Evolutionary conservation across 2,888 invertebrate species (phyloP).

Genomic region (Linnaemya vulpina): DNA sequence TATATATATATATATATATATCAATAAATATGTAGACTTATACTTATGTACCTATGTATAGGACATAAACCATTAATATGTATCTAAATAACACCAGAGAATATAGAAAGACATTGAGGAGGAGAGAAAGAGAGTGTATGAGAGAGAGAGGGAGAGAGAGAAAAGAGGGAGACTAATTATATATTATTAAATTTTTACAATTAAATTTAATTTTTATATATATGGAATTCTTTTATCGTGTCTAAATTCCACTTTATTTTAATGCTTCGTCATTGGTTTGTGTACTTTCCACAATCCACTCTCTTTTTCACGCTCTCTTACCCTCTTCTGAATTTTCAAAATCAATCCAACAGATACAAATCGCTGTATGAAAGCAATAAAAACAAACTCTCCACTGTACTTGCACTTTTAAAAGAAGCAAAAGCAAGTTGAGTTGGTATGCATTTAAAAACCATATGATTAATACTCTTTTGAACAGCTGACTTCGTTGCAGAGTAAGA

Average conservation of each 20-base stretch:
- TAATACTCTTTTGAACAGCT: conserved; percentile 64
- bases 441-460: conserved; percentile 58
- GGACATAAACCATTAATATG: not conserved
- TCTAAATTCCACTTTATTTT: conserved; percentile 62
- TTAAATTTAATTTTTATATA: not conserved
- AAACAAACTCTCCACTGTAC: conserved; percentile 29
- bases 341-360: conserved; percentile 54
- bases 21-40: not conserved
- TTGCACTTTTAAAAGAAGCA: conserved; percentile 62
- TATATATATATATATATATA: not conserved
- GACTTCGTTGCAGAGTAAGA: conserved; percentile 51
- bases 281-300: conserved; percentile 63
- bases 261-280: conserved; percentile 65
- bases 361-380: conserved; percentile 43
- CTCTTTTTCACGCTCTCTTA: not conserved
- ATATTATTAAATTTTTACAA: not conserved
- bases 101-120: not conserved
- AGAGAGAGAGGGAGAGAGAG: too few relatives aligned
- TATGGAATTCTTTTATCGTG: conserved; percentile 49
- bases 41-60: too few relatives aligned
- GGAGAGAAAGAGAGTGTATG: too few relatives aligned
- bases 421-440: not conserved
- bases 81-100: not conserved
- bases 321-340: conserved; percentile 18
- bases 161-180: too few relatives aligned